Conservation (phyloP, 2,797 vertebrate genomes). For the Macrochelys suwanniensis region DNA sequence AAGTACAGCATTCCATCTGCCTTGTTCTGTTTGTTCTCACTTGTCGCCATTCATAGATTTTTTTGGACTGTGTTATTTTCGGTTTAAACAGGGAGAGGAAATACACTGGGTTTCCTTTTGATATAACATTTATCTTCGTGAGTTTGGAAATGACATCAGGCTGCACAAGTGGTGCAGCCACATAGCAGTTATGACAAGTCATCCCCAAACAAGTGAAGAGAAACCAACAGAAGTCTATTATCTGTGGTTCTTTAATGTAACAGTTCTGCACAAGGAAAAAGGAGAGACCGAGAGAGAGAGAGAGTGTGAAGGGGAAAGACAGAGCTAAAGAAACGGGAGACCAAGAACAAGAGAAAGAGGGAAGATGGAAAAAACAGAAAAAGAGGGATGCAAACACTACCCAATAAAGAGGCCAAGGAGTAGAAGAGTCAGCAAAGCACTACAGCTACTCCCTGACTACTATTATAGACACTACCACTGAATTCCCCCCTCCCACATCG, state of each 20-base stretch:
- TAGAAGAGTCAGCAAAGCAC: not conserved
- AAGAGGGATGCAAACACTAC: not conserved
- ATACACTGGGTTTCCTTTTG: slow-evolving; percentile 64
- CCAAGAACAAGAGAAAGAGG: not conserved
- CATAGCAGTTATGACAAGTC: slow-evolving; percentile 31
- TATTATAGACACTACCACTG: not conserved
- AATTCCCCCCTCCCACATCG: not conserved
- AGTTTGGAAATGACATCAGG: slow-evolving; percentile 4
- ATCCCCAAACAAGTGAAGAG: not conserved
- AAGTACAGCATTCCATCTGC: slow-evolving; percentile 78
- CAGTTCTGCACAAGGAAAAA: slow-evolving; percentile 50
- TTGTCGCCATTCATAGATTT: slow-evolving; percentile 75
- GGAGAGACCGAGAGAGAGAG: slow-evolving; percentile 26
- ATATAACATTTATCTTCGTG: slow-evolving; percentile 51
- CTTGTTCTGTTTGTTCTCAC: slow-evolving; percentile 74
- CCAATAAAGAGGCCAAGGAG: not conserved
- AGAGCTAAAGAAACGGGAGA: slow-evolving; percentile 41
- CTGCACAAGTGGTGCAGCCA: not conserved
- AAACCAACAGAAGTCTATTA: slow-evolving; percentile 24
- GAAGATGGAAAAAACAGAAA: not conserved
- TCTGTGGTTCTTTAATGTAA: slow-evolving; percentile 31
- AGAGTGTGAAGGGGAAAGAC: not conserved
- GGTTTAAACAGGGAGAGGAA: slow-evolving; percentile 66
- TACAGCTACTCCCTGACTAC: not conserved
- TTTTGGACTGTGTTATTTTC: slow-evolving; percentile 69